A percentile compares a stretch with the other conserved stretches of the same genome.
Conservation (phyloP, 2,113 vertebrate species). For the Mobula hypostoma region DNA sequence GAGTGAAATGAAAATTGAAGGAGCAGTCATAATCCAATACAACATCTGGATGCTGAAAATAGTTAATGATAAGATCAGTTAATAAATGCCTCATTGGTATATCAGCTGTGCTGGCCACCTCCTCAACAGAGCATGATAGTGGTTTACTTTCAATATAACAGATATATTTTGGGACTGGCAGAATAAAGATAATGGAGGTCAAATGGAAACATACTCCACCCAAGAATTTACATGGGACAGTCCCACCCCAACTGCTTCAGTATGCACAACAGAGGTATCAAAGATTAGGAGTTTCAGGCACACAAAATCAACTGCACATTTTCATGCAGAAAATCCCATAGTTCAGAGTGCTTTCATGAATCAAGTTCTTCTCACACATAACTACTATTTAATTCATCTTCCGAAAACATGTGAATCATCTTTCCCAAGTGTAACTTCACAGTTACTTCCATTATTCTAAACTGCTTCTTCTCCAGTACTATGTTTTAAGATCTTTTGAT, state of each 20-base stretch:
- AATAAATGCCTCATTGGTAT: no score
- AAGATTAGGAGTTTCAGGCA: neutral
- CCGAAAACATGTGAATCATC: neutral
- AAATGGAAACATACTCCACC: no score
- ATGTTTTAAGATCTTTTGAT: neutral
- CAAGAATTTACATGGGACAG: no score
- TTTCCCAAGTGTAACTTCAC: neutral
- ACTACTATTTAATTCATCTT: neutral
- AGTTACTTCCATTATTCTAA: neutral
- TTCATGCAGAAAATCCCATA: neutral
- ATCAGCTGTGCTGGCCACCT: no score
- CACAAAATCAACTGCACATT: neutral
- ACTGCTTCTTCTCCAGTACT: neutral
- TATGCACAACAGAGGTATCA: neutral
- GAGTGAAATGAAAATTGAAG: no score
- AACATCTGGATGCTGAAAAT: no score
- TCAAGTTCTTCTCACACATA: neutral
- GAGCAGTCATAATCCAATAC: no score
- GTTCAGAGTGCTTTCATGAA: neutral
- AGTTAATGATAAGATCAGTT: no score
- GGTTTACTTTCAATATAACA: no score
- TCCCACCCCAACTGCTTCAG: neutral
- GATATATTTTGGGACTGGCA: no score
- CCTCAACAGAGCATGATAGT: no score
- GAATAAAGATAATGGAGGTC: no score